Base-by-base conservation (phyloP, 2,888 invertebrate genomes). In the Chrysina gloriosa region DNA sequence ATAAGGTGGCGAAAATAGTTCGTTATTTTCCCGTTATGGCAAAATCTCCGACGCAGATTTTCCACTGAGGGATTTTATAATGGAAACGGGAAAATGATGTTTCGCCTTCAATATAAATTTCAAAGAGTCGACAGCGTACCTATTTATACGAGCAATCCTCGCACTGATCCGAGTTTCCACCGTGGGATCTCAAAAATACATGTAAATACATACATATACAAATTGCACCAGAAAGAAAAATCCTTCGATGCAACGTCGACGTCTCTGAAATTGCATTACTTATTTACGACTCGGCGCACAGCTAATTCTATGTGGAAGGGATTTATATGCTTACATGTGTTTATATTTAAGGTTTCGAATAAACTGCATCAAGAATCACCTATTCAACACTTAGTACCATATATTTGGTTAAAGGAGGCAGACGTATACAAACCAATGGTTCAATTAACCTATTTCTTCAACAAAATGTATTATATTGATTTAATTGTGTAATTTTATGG, bases 71-170 rank as follows among this genome's bases (percentile, higher is more conserved):
- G 39, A 16, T 58, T 42, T 39, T 39, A 58, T 64, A 64, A 50
- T 64, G 64, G 50, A 64, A 64, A 27, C 36, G 34, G 48, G n/a
- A 14, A 50, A 39, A 50, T 45, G 64, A 64, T 64, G 50, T 36
- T 64, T 64, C 39, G 50, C n/a, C 36, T 64, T 50, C 50, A 52
- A 39, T 39, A 64, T 64, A 50, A 64, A 64, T 50, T 39, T 64
- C 64, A 42, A 58, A 58, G 39, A 42, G 58, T 58, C 58, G 58
- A 58, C 39, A 58, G 58, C 25, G 39, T 27, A 27, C 42, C 39
- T 42, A 58, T 39, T 58, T 58, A 42, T 42, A 42, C 14, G 42
- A 42, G 25, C 58, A 58, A 58, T 58, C 58, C 39, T 58, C 58
- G 16, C 31, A 58, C 27, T 58, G 58, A 58, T 58, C 58, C 58